Conservation (phyloP, 2,113 vertebrate species). For the Microtus pennsylvanicus region DNA sequence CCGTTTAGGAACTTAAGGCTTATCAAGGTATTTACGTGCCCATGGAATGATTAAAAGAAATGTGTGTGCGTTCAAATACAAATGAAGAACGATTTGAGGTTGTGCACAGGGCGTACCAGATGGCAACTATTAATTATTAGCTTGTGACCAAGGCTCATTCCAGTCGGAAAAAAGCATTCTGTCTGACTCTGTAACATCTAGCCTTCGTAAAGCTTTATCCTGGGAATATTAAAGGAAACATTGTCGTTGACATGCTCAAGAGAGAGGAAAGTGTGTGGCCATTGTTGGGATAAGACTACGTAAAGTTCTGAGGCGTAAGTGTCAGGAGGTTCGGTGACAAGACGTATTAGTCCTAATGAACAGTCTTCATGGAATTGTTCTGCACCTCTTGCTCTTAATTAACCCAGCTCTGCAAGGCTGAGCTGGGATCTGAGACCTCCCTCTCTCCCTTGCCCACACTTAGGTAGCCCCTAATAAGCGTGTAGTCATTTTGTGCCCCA, state of each 20-base stretch:
- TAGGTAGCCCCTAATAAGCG: constrained; percentile 72
- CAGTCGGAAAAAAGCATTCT: constrained; percentile 53
- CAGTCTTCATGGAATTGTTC: constrained; percentile 32
- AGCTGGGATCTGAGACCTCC: constrained; percentile 23
- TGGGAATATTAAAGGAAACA: constrained; percentile 57
- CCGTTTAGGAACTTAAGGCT: constrained; percentile 62
- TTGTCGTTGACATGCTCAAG: constrained; percentile 17
- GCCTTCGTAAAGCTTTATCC: constrained; percentile 51
- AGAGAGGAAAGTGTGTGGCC: constrained; percentile 9
- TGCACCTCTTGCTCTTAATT: constrained; percentile 56
- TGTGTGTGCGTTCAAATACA: constrained; percentile 69
- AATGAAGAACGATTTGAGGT: constrained; percentile 75
- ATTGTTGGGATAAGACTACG: background rate
- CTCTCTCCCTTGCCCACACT: constrained; percentile 57
- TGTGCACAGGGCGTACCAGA: constrained; percentile 63
- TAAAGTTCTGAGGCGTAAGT: constrained; percentile 51
- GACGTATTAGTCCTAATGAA: constrained; percentile 1
- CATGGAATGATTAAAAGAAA: constrained; percentile 81
- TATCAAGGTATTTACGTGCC: constrained; percentile 76
- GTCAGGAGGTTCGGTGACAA: background rate
- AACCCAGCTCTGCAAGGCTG: constrained; percentile 12
- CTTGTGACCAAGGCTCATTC: constrained; percentile 63
- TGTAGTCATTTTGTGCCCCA: constrained; percentile 68
- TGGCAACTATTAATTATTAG: constrained; percentile 82
- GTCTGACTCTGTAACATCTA: constrained; percentile 58